These are phyloP conservation scores for Diorhabda elongata DNA, from an alignment of 1,140 invertebrate species.

Conservation along the genomic window DNA sequence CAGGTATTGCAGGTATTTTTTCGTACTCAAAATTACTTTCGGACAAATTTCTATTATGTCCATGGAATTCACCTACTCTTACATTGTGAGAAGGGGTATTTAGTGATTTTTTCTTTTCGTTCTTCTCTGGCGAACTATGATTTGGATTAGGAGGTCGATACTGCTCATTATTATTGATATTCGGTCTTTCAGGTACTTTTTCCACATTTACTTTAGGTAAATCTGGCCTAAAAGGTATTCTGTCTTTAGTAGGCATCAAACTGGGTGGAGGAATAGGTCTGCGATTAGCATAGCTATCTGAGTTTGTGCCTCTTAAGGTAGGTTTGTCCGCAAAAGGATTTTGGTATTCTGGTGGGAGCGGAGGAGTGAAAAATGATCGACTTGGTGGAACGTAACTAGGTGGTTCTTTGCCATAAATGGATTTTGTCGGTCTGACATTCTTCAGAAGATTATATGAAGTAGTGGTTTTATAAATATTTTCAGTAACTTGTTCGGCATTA, in stretches of 20 bases:
- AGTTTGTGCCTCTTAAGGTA: conserved; percentile 67
- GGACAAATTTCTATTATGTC: conserved; percentile 37
- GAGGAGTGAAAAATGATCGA: conserved; percentile 71
- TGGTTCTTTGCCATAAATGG: conserved; percentile 57
- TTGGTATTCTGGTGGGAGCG: conserved; percentile 69
- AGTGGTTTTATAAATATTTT: conserved; percentile 41
- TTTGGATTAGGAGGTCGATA: conserved; percentile 24
- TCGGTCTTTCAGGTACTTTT: conserved; percentile 26
- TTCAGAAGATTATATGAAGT: conserved; percentile 46
- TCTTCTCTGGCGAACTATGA: conserved; percentile 30
- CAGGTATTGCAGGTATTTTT: conserved; percentile 45
- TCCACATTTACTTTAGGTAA: conserved; percentile 46
- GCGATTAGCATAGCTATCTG: conserved; percentile 59
- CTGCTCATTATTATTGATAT: conserved; percentile 20
- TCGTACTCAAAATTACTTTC: conserved; percentile 45
- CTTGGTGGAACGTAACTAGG: conserved; percentile 78
- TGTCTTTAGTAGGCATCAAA: conserved; percentile 66
- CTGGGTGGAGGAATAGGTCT: conserved; percentile 72
- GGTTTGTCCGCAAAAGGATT: conserved; percentile 82
- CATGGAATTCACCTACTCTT: conserved; percentile 38
- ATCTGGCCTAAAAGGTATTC: conserved; percentile 70
- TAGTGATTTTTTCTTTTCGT: conserved; percentile 62
- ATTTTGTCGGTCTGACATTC: conserved; percentile 51
- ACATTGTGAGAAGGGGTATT: conserved; percentile 66
- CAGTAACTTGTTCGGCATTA: conserved; percentile 39